Conservation (phyloP, 2,797 vertebrate species). For the Microctenopoma stevenorrisi region DNA sequence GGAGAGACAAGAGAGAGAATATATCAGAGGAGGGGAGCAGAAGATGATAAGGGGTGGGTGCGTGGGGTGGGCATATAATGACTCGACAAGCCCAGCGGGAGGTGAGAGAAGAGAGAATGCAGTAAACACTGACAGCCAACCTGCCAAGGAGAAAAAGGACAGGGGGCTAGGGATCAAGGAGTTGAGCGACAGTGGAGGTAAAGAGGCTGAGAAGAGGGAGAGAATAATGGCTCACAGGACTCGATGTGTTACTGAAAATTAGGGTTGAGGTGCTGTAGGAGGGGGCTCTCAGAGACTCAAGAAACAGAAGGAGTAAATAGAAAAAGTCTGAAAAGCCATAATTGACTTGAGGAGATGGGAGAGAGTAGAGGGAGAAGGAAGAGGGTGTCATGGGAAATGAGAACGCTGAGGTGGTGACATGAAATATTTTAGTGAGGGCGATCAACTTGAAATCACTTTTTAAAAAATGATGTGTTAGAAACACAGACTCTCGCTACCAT, state of each 20-base stretch:
- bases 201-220: slow-evolving; percentile 24
- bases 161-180: slow-evolving; percentile 18
- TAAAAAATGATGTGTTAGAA: neutral
- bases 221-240: slow-evolving; percentile 45
- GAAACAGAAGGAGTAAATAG: slow-evolving; percentile 42
- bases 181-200: slow-evolving; percentile 50
- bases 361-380: slow-evolving; percentile 2
- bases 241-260: slow-evolving; percentile 36
- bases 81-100: slow-evolving; percentile 35
- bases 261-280: slow-evolving; percentile 17
- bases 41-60: slow-evolving; percentile 16
- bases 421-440: slow-evolving; percentile 32
- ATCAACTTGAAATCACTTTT: slow-evolving; percentile 37
- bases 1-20: slow-evolving; percentile 55
- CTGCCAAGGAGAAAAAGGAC: slow-evolving; percentile 51
- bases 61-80: slow-evolving; percentile 24
- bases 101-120: slow-evolving; percentile 30
- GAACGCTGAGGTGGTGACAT: slow-evolving; percentile 35
- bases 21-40: slow-evolving; percentile 40
- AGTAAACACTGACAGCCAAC: slow-evolving; percentile 45
- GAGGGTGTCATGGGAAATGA: slow-evolving; percentile 48
- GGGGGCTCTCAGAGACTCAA: slow-evolving; percentile 17
- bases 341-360: slow-evolving; percentile 25
- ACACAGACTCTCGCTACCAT: neutral
- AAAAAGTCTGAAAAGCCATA: slow-evolving; percentile 15